Percentiles rank a stretch among this genome's conserved stretches.
Evolutionary conservation across 2,888 invertebrate genomes (phyloP).

Genomic region (Rhagophthalmus giganteus): DNA sequence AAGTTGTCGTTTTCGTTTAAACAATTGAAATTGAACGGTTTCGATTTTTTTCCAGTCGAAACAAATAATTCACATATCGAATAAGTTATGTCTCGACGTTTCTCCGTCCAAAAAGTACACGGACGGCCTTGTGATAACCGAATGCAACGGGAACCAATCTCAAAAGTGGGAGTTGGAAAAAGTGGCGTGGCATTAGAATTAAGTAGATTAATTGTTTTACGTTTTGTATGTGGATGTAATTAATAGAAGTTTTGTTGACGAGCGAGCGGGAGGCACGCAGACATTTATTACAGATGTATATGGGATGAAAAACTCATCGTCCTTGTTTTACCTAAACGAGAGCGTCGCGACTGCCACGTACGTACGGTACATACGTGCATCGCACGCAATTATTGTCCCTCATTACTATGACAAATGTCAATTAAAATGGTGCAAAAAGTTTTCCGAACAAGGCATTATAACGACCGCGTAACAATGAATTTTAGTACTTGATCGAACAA

Average conservation of each 20-base stretch:
- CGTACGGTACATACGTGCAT: conserved; percentile 26
- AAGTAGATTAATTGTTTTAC: neutral
- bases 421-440: conserved; percentile 31
- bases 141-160: conserved; percentile 61
- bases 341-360: conserved; percentile 31
- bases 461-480: neutral
- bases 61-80: conserved; percentile 59
- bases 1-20: too few species aligned
- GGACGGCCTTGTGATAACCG: conserved; percentile 62
- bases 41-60: conserved; percentile 50
- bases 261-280: neutral
- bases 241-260: neutral
- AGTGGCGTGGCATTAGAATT: conserved; percentile 64
- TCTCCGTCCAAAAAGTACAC: conserved; percentile 53
- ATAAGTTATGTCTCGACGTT: conserved; percentile 63
- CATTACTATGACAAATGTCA: conserved; percentile 31
- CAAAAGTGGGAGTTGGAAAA: conserved; percentile 73
- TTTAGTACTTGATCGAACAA: neutral
- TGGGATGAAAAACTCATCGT: conserved; percentile 32
- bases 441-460: conserved; percentile 1
- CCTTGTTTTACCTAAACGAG: conserved; percentile 35
- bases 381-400: conserved; percentile 21
- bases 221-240: neutral
- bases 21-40: too few species aligned
- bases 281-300: neutral